Evolutionary conservation across 2,113 vertebrate species (phyloP), one percentile per base, ranked within the genome.

Genomic region (Gambusia affinis): DNA sequence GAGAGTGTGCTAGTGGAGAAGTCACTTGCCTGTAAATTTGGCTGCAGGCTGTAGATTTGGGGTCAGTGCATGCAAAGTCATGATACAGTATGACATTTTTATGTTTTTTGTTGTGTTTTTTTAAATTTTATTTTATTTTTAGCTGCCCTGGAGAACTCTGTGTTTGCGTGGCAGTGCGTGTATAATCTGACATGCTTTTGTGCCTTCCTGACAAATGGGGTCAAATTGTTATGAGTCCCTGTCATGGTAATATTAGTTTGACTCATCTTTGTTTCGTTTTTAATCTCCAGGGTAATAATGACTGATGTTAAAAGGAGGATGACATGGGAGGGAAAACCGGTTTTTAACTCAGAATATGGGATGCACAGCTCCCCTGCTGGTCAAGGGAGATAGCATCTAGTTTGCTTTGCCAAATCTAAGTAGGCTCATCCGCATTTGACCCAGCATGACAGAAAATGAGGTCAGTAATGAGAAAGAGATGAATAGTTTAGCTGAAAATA

Each of bases 371-470:
- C 87, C 88, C 84, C 85, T 75, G 76, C 82, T 84, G 88, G 88
- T 67, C 66, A 79, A 73, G 47, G 30, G 24, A 69, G 75, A 73
- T 76, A 74, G 42, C 73, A 78, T 75, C 70, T 60, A 66, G 79
- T 80, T 78, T 63, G 79, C 67, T 37, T 54, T 85, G 83, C 79
- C 87, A 87, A 83, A 86, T 37, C 67, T 64, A 87, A 89, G 87
- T 82, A 79, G 82, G 88, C 85, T 90, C 84, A 81, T 91, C 89
- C 71, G 71, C 64, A 29, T 91, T 87, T 91, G 88, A 90, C 88
- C 87, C 84, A 85, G 87, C 79, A 86, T 74, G 85, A 81, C 60
- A 70, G 72, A 83, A 87, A 91, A 91, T 72, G 82, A 90, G 87
- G 88, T 88, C 87, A 84, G 75, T 84, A 88, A 87, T 82, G 83